Base-by-base conservation (phyloP, 2,888 invertebrate species). In the Chirona hameri region DNA sequence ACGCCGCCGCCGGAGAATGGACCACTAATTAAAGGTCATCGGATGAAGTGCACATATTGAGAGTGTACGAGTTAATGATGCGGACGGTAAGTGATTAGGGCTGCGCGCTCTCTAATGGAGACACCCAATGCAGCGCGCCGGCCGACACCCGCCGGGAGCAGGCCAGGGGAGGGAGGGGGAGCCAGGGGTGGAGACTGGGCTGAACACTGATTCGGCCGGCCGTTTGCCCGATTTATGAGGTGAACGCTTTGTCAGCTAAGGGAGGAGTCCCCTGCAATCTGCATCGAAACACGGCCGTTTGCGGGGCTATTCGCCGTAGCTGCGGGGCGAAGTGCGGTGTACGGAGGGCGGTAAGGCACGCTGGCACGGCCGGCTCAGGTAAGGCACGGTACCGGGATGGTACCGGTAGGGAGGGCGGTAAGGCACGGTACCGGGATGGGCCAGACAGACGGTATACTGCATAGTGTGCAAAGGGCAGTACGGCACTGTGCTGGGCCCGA, bases 21-120 rank as follows among this genome's bases (percentile, higher is more conserved):
- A 46, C 76, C 39, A 76, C 76, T 76, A 76, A 76, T 76, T 76
- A 76, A 76, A 76, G 76, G 76, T 76, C 76, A 76, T 76, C 76
- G 24, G 76, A 76, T 76, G 76, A 76, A 76, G 76, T 76, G 76
- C 76, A 76, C 76, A 76, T 76, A 76, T 76, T 76, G 76, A 76
- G 46, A 76, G 76, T 76, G 76, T 27, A 46, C 76, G 76, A 76
- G 76, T 76, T 76, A 76, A 76, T 76, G 76, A 76, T 76, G 76
- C 76, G 76, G 7, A 14, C 27, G 31, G 76, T 76, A 76, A 76
- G 76, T 76, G 76, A 76, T 76, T 76, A 76, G 76, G 46, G 27
- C 46, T 14, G 24, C 29, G 65, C 69, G 69, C 69, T 29, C 69
- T 31, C 76, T 76, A 46, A 76, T 39, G 76, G 76, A n/a, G 76